phyloP scores from a whole-genome alignment of 2,113 vertebrate species.

The Gulo gulo region DNA sequence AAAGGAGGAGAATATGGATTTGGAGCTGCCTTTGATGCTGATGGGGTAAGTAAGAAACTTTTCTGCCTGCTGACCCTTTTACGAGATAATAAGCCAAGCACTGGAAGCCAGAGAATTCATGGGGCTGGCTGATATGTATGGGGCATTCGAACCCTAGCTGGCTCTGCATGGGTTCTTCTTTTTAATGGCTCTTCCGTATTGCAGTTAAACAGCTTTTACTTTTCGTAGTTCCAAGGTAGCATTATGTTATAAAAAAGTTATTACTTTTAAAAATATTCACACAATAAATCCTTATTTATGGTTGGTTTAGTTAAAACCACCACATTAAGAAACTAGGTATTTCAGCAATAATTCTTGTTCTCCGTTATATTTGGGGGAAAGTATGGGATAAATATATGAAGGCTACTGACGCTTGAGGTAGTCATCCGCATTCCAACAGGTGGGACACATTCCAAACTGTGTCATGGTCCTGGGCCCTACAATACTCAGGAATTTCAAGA shows the following conservation, averaged over 20 bases:
- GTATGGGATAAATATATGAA: neutral
- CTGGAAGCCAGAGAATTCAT: neutral
- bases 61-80: neutral
- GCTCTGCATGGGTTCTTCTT: neutral
- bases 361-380: neutral
- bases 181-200: neutral
- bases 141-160: neutral
- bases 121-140: neutral
- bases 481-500: neutral
- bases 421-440: neutral
- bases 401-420: neutral
- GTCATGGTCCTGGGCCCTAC: neutral
- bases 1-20: conserved; percentile 97
- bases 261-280: neutral
- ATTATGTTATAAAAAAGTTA: neutral
- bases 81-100: neutral
- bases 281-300: neutral
- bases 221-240: neutral
- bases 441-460: neutral
- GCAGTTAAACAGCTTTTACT: neutral
- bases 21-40: conserved; percentile 98
- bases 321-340: neutral
- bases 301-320: conserved; percentile 4
- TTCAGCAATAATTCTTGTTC: neutral
- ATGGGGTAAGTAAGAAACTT: conserved; percentile 89